A percentile compares a stretch with the other conserved stretches of the same genome.
phyloP scores from a whole-genome alignment of 2,797 vertebrate genomes.

The Coregonus sp. region DNA sequence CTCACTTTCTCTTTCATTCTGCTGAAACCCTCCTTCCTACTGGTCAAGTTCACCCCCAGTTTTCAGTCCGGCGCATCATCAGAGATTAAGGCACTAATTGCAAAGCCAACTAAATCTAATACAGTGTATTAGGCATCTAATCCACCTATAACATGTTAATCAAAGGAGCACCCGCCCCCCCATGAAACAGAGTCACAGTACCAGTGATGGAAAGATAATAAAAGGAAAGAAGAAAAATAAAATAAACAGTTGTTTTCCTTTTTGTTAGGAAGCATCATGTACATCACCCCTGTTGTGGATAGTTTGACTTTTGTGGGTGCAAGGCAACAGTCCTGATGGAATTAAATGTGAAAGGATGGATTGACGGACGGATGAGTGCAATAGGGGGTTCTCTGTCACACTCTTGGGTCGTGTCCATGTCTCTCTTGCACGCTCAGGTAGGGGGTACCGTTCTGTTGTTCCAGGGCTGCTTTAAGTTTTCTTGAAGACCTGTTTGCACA shows the following conservation, averaged over 20 bases:
- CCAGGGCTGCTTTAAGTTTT: conserved; percentile 58
- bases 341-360: conserved; percentile 8
- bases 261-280: background rate
- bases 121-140: too few species aligned
- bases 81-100: too few species aligned
- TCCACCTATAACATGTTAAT: background rate
- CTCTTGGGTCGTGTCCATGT: conserved; percentile 16
- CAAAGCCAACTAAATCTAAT: background rate
- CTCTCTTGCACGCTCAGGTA: conserved; percentile 31
- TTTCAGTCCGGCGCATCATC: background rate
- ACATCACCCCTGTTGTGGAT: background rate
- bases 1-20: too few species aligned
- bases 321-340: conserved; percentile 12
- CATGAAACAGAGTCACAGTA: background rate
- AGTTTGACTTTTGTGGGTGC: conserved; percentile 11
- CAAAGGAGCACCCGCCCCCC: background rate
- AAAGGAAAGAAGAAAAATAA: too few species aligned
- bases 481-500: conserved; percentile 75
- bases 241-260: background rate
- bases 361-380: background rate
- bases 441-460: conserved; percentile 6
- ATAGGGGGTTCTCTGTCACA: background rate
- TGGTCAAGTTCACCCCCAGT: background rate
- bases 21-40: background rate
- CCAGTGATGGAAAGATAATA: background rate